Base-by-base conservation (phyloP, 2,888 invertebrate genomes). In the Catocala fraxini region DNA sequence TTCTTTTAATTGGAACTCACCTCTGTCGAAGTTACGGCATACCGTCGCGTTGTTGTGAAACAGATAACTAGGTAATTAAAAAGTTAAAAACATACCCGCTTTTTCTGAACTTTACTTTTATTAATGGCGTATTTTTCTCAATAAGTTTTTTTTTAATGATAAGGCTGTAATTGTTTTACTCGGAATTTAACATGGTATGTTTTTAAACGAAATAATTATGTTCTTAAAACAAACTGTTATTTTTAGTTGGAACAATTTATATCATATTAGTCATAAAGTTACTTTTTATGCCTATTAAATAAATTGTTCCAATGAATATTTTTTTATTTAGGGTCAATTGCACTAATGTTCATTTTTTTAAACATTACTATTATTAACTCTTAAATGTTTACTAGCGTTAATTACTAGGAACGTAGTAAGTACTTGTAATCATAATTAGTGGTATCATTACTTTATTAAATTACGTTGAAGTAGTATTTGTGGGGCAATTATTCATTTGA, bases 1-100 rank as follows among this genome's bases (percentile, higher is more conserved):
- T 59, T 48, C 49, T 54, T 56, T 41, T 61, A 76, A 76, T 62
- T 70, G 56, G 42, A 56, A 63, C 52, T 71, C 34, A 51, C 45
- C 41, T 51, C 43, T 48, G 49, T 59, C 42, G 42, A 59, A 15
- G 34, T 33, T 59, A 61, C 70, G 48, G 58, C 59, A 59, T 51
- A 45, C 43, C 62, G 46, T 48, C 42, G 10, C 62, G 46, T 48
- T 51, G 10, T 53, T 46, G 15, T 47, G 52, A 59, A 33, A 60
- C 59, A 59, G 73, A 62, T 63, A 69, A 46, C 15, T 13, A 25
- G 25, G 25, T 25, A 46, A 57, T 66, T 66, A 59, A 63, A 65
- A 56, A 57, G 52, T 64, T 66, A 59, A 63, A 65, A 56, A 57
- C 55, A 46, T 51, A 43, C 41, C 53, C 51, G 57, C 45, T 67